Evolutionary conservation across 2,797 vertebrate species (phyloP).

Genomic region (Podargus strigoides): DNA sequence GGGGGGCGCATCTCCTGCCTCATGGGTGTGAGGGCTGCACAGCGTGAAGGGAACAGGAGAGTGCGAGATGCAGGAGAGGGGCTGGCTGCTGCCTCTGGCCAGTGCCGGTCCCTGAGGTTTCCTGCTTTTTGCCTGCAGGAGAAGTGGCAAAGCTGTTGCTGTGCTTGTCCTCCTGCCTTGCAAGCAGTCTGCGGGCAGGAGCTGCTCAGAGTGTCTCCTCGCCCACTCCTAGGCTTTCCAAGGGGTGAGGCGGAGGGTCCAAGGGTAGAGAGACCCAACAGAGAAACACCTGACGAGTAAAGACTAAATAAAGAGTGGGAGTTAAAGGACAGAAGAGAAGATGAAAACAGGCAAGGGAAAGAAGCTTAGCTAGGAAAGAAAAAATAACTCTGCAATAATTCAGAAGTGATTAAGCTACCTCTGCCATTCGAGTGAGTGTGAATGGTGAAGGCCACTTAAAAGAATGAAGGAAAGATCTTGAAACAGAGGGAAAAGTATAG

Average conservation of each 20-base stretch:
- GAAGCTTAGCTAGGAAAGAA: background rate
- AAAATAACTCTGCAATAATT: background rate
- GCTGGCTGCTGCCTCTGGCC: background rate
- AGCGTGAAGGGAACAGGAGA: rapidly evolving
- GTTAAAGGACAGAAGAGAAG: background rate
- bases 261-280: background rate
- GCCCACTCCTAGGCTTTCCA: rapidly evolving
- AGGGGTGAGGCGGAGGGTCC: background rate
- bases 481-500: background rate
- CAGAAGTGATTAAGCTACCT: background rate
- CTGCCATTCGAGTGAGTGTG: background rate
- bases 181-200: rapidly evolving
- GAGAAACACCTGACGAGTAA: background rate
- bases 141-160: background rate
- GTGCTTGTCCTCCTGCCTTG: background rate
- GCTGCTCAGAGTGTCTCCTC: background rate
- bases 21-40: rapidly evolving
- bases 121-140: background rate
- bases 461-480: background rate
- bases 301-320: background rate
- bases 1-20: background rate
- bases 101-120: background rate
- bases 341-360: background rate
- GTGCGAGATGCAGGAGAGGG: background rate
- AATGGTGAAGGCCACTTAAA: background rate